Evolutionary conservation across 2,113 vertebrate genomes (phyloP), one percentile per base, ranked within the genome.

Genomic region (Chaetura pelagica): DNA sequence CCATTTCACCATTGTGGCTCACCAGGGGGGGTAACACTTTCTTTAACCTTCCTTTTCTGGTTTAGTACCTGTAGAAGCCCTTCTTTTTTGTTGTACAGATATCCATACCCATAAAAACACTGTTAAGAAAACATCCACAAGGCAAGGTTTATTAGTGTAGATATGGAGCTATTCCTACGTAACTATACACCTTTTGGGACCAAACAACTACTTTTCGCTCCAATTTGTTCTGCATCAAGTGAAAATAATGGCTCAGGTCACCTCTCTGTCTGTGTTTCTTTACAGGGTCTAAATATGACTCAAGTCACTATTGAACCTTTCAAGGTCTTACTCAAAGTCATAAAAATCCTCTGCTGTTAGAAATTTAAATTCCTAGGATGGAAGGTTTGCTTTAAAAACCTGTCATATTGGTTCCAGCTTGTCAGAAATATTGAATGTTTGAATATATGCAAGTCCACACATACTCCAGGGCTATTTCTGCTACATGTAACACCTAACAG

Each of bases 371-470:
- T 75, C 10, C 10, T 48, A 32, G 23, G n/a, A 75, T 75, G 19
- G 49, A 87, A 87, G 5, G 2, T 57, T 82, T 91, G 15, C 72
- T 93, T 94, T 92, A 83, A 92, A 92, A 95, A 88, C 15, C 11
- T 66, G 10, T 63, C 90, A 15, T 17, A 71, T 92, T 90, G 42
- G 46, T 71, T 93, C 23, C 32, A 93, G 29, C 10, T 71, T 90
- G 54, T 72, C 9, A 87, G 68, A 96, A 93, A 69, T 69, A 69
- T 12, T 42, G 19, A 67, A 52, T 24, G 19, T 40, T 93, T 73
- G 34, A 90, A 83, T 49, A 73, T 69, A 58, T 42, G 8, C 15
- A 88, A 73, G 17, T 69, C 58, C 24, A 38, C 11, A 49, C 4
- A 23, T 10, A 64, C 8, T 34, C 18, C 24, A 63, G 38, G 26